Evolutionary conservation across 2,113 vertebrate genomes (phyloP), one percentile per base, ranked within the genome.

Genomic region (Poeciliopsis occidentalis): DNA sequence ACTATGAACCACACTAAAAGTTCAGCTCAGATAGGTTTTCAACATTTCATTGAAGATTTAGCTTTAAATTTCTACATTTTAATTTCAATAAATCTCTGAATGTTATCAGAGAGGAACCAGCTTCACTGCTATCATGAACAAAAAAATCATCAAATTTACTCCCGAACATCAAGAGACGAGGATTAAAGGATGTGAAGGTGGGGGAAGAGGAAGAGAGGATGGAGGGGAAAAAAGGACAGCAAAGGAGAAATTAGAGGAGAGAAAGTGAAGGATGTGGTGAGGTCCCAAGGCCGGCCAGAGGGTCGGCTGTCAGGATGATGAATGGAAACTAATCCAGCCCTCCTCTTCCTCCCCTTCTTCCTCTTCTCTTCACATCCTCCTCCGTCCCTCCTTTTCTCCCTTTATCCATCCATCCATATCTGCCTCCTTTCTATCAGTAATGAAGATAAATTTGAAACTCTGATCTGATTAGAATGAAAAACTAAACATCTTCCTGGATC

Each of bases 271-370:
- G 85, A 85, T 79, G 83, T 17, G 34, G 82, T 68, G 76, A 88
- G 88, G 90, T 90, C 86, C 85, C 91, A 91, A 90, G 91, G 92
- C 90, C 82, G 72, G 82, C 78, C 71, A 69, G 89, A 91, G 92
- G 92, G 92, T 91, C 87, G 86, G 79, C 90, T 91, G 92, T 91
- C 91, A 92, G 60, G 65, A 83, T 93, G 92, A 93, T 88, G 75
- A 87, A 93, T 91, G 90, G 79, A 60, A 78, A 84, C 68, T 85
- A 83, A 89, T 86, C 80, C 88, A 64, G 73, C 70, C 81, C 81
- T 79, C 81, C 85, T 79, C 80, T 79, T 75, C 85, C 37, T 63
- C 78, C 84, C 64, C 64, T 54, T 64, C 85, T 60, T 77, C 83
- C 75, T 77, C 74, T 60, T 78, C 60, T 67, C 83, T 76, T 66